phyloP scores from a whole-genome alignment of 1,140 invertebrate species.

The Drosophila novamexicana region DNA sequence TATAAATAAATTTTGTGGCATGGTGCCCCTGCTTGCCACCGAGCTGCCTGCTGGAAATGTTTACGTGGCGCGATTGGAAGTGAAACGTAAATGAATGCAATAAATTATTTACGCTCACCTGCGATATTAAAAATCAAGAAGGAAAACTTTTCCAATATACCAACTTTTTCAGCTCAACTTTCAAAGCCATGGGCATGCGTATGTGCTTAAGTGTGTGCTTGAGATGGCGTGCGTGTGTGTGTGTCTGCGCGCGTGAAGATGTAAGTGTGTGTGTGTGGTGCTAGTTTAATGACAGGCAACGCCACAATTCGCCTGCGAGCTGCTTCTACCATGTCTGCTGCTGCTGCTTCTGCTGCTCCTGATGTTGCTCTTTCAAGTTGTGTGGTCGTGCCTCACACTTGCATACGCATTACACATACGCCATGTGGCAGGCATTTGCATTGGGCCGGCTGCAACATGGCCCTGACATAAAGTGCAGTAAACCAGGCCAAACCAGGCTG shows the following conservation, averaged over 20 bases:
- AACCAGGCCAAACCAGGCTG: constrained; percentile 7
- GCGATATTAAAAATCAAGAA: constrained; percentile 83
- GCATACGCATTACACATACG: constrained; percentile 50
- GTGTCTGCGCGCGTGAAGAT: constrained; percentile 8
- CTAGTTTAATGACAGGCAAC: constrained; percentile 67
- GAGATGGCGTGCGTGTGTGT: constrained; percentile 9
- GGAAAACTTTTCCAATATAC: constrained; percentile 83
- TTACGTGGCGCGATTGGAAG: constrained; percentile 79
- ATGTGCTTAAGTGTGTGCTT: constrained; percentile 25
- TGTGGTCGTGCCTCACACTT: constrained; percentile 38
- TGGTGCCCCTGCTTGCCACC: not conserved
- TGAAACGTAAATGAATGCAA: constrained; percentile 84
- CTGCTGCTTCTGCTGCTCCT: constrained; percentile 26
- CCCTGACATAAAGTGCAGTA: constrained; percentile 9
- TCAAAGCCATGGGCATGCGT: constrained; percentile 46
- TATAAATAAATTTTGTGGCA: constrained; percentile 75
- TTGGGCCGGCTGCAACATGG: not conserved
- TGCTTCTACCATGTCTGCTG: constrained; percentile 13
- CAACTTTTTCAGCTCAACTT: constrained; percentile 71
- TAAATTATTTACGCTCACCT: constrained; percentile 84
- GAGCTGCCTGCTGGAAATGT: constrained; percentile 51
- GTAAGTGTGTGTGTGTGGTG: constrained; percentile 32
- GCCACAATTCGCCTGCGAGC: constrained; percentile 53
- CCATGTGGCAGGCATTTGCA: constrained; percentile 47
- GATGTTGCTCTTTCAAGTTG: constrained; percentile 65